Base-by-base conservation (phyloP, 2,113 vertebrate genomes). In the Cyprinodon brontotheroides region DNA sequence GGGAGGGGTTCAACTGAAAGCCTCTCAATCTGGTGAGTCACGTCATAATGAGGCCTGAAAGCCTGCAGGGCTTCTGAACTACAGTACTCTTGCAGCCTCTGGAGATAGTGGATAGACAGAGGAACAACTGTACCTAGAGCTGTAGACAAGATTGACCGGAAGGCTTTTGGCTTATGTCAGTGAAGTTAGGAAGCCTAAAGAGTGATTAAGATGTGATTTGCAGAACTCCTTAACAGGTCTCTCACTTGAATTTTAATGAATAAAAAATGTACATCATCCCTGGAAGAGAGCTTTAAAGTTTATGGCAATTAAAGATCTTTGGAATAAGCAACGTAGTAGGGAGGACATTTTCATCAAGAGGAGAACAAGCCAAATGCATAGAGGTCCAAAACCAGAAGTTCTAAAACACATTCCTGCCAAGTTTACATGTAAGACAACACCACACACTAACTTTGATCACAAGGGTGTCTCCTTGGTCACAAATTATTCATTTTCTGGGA, bases 41-140 rank as follows among this genome's bases (percentile, higher is more conserved):
- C 70, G 41, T 83, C 80, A 65, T 83, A 84, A 87, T 90, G 85
- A 82, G 73, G 79, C 59, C 72, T 86, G 81, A 81, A 77, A 87
- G 81, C 83, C 69, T 75, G 77, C 74, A 48, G 50, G 77, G 63
- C 62, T 59, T 73, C 37, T 76, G 81, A 79, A 74, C 62, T 41
- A 70, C 29, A 29, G 29, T 29, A 29, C 76, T 74, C 57, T 60
- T 66, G 60, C 74, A 76, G 80, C 75, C 78, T 79, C 64, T 80
- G 70, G 62, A 83, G 74, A 69, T 39, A 47, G 82, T 65, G 73
- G 67, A 83, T 8, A 75, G 72, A 70, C 74, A 11, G 78, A 84
- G 39, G 47, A 75, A 72, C 87, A 78, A 87, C 84, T 89, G 82
- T 81, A 81, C 79, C 75, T 69, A 78, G 74, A 83, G 72, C 57